Evolutionary conservation across 2,113 vertebrate genomes (phyloP), one percentile per base, ranked within the genome.

Genomic region (Balaenoptera acutorostrata): DNA sequence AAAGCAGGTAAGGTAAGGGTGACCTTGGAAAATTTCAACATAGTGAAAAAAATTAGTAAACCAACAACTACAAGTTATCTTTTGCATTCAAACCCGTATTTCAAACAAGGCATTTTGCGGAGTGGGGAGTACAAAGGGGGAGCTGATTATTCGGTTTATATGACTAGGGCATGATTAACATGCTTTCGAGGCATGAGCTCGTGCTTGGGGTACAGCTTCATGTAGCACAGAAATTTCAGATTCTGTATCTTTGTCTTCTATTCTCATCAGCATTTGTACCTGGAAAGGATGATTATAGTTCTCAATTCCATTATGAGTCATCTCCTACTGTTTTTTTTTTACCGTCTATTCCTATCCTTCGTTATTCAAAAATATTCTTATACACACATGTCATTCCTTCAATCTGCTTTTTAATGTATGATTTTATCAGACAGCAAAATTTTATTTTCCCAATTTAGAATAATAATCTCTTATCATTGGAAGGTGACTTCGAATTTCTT

Each of bases 41-140:
- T 8, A 63, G 8, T 44, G n/a, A 71, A 75, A 90, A 59, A 88
- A 39, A 4, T 41, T 46, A 77, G 25, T 82, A 55, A 69, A 90
- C 8, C 81, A 71, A 59, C 3, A 84, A 44, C 14, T 63, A 12
- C 52, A 92, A 46, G 25, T 36, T 63, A 44, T 66, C 8, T 27
- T 91, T 85, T 91, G 7, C 49, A 8, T 59, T 57, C 4, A 59
- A 81, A 74, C 1, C 0, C 13, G 25, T 3, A 69, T 18, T 88
- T 63, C 8, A 52, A 61, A 64, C 1, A 63, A 87, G n/a, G 61
- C 3, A 31, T 55, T 17, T 81, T 44, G 3, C 6, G 4, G 9
- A 3, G 4, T 3, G 0, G 4, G 33, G 23, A 1, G 12, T 12
- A 4, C 2, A 10, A 46, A 21, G 5, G 3, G 6, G 2, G 18